Evolutionary conservation across 2,888 invertebrate species (phyloP).

Genomic region (Acanthopleura granulata): DNA sequence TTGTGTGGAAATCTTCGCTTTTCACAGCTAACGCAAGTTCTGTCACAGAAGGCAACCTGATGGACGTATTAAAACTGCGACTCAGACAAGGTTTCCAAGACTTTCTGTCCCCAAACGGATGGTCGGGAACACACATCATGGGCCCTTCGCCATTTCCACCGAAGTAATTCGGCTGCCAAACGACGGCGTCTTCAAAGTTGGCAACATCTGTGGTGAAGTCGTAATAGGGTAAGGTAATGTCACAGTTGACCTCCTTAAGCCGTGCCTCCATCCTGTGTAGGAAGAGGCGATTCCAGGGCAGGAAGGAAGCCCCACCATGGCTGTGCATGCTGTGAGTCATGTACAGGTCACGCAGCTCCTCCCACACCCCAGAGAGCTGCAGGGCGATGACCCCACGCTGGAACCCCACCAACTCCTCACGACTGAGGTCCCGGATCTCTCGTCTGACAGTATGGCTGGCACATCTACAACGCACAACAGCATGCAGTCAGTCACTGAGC

Average conservation of each 20-base stretch:
- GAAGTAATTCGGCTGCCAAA: conserved; percentile 66
- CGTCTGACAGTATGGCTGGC: conserved; percentile 42
- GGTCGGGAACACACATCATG: conserved; percentile 56
- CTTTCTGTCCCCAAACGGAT: conserved; percentile 59
- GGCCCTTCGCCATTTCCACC: conserved; percentile 58
- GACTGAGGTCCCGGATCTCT: conserved; percentile 63
- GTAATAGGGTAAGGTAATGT: conserved; percentile 63
- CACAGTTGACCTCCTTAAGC: conserved; percentile 62
- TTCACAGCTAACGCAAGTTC: conserved; percentile 54
- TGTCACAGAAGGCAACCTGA: conserved; percentile 54
- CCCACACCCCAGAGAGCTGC: conserved; percentile 53
- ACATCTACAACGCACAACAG: conserved; percentile 40
- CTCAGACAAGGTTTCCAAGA: conserved; percentile 61
- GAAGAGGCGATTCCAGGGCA: conserved; percentile 65
- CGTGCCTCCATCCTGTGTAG: conserved; percentile 59
- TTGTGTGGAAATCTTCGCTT: conserved; percentile 54
- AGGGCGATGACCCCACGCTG: conserved; percentile 61
- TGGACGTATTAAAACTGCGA: conserved; percentile 56
- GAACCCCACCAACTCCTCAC: conserved; percentile 54
- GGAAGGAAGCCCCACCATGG: conserved; percentile 54
- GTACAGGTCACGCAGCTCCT: conserved; percentile 59
- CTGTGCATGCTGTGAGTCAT: conserved; percentile 61
- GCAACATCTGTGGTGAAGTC: conserved; percentile 66
- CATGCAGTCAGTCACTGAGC: too few species aligned
- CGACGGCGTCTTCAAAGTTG: conserved; percentile 54